phyloP scores from a whole-genome alignment of 2,888 invertebrate genomes.

The Trissolcus japonicus region DNA sequence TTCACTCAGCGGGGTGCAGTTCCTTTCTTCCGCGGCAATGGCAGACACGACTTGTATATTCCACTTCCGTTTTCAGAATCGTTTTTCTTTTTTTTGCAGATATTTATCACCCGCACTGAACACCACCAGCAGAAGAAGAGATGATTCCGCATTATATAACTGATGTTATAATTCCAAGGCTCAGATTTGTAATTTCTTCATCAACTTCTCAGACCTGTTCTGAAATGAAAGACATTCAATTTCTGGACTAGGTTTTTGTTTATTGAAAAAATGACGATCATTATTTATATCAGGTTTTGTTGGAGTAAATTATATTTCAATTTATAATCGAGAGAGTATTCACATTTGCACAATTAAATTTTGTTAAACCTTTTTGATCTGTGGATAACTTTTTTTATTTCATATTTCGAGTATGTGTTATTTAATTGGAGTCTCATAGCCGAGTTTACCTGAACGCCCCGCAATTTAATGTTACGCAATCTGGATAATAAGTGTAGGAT shows the following conservation, averaged over 20 bases:
- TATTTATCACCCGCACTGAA: constrained; percentile 30
- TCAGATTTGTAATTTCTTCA: too few relatives aligned
- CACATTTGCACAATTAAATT: too few relatives aligned
- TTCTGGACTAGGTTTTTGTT: too few relatives aligned
- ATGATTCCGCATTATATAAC: constrained; percentile 16
- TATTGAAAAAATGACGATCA: too few relatives aligned
- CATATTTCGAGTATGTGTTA: not conserved
- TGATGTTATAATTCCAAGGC: constrained; percentile 37
- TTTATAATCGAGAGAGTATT: too few relatives aligned
- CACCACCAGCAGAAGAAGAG: constrained; percentile 6
- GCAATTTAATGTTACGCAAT: constrained; percentile 20
- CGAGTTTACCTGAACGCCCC: not conserved
- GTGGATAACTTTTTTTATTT: too few relatives aligned
- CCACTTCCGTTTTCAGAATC: constrained; percentile 51
- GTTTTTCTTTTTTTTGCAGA: constrained; percentile 10
- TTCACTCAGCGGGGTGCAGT: constrained; percentile 54
- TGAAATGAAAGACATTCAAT: too few relatives aligned
- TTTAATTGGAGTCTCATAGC: not conserved
- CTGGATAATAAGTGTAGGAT: constrained; percentile 19
- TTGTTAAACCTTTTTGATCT: too few relatives aligned
- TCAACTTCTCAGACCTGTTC: too few relatives aligned
- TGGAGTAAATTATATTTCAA: too few relatives aligned
- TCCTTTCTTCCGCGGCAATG: constrained; percentile 45
- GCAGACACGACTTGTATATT: constrained; percentile 38
- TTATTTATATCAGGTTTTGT: too few relatives aligned